Conservation (phyloP, 2,888 invertebrate genomes). For the Octonoba sinensis region DNA sequence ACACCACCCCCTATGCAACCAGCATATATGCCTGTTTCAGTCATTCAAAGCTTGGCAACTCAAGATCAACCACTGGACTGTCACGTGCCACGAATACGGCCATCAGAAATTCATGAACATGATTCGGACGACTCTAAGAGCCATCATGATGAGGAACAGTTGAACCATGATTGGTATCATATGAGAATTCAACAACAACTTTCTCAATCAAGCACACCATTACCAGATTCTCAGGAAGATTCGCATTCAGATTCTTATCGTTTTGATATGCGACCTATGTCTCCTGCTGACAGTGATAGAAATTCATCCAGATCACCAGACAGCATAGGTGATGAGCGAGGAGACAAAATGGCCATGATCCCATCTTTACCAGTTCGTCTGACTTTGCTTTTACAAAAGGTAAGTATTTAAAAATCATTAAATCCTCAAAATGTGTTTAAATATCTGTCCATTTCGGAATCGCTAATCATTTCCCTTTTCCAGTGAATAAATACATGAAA, state of each 20-base stretch:
- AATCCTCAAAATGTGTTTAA: slow-evolving; percentile 1
- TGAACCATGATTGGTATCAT: slow-evolving; percentile 21
- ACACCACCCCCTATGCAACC: slow-evolving; percentile 42
- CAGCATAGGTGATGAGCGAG: slow-evolving; percentile 32
- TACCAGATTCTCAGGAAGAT: slow-evolving; percentile 47
- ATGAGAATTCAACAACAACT: slow-evolving; percentile 6
- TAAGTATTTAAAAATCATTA: slow-evolving; percentile 13
- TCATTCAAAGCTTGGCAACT: slow-evolving; percentile 36
- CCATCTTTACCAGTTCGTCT: slow-evolving; percentile 51
- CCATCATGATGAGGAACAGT: slow-evolving; percentile 1
- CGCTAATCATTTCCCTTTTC: background rate
- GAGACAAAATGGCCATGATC: slow-evolving; percentile 46
- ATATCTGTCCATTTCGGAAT: background rate
- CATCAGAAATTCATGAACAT: background rate
- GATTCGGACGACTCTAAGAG: background rate
- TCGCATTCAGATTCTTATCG: slow-evolving; percentile 32
- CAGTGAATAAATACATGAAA: no score
- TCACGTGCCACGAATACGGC: slow-evolving; percentile 34
- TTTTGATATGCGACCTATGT: slow-evolving; percentile 33
- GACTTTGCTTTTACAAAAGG: slow-evolving; percentile 52
- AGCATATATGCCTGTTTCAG: slow-evolving; percentile 54
- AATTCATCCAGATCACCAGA: slow-evolving; percentile 47
- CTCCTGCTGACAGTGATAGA: slow-evolving; percentile 48
- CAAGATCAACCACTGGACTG: slow-evolving; percentile 49
- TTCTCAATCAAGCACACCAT: slow-evolving; percentile 8